Percentiles rank a stretch among this genome's conserved stretches.
Evolutionary conservation across 2,888 invertebrate species (phyloP).

Genomic region (Ramazzottius varieornatus): DNA sequence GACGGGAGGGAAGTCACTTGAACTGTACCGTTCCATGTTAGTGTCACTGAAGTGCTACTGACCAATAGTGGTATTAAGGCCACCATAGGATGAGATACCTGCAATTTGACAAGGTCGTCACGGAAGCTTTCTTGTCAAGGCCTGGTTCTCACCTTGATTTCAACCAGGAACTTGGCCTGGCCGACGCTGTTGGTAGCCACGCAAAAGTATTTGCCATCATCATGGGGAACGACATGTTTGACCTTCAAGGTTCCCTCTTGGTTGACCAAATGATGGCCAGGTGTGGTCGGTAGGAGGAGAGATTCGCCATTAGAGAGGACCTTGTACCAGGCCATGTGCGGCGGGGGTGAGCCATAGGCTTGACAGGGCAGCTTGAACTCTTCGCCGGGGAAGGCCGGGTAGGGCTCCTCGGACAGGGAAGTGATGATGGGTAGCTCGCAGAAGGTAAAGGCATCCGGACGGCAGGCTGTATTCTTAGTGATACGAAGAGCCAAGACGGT

Average conservation of each 20-base stretch:
- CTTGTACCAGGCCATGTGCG: background rate
- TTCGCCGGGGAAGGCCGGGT: background rate
- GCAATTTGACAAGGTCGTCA: background rate
- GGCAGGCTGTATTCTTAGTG: no score
- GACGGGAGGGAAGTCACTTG: constrained; percentile 13
- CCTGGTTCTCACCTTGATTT: background rate
- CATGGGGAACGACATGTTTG: constrained; percentile 17
- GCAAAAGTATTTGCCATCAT: constrained; percentile 76
- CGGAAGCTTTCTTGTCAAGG: background rate
- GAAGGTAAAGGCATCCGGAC: background rate
- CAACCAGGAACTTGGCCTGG: constrained; percentile 27
- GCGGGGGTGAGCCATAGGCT: background rate
- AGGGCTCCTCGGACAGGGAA: background rate
- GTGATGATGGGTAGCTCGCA: background rate
- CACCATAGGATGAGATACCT: background rate
- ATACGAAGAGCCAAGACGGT: no score
- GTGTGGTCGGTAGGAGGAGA: background rate
- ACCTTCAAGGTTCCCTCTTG: background rate
- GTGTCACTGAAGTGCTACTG: constrained; percentile 18
- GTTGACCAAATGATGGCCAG: background rate
- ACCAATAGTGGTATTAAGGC: background rate
- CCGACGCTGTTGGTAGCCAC: constrained; percentile 63
- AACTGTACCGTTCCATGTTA: constrained; percentile 23
- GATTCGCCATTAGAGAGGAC: background rate
- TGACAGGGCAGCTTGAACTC: background rate